Base-by-base conservation (phyloP, 2,888 invertebrate genomes). In the Trichacis sp. region DNA sequence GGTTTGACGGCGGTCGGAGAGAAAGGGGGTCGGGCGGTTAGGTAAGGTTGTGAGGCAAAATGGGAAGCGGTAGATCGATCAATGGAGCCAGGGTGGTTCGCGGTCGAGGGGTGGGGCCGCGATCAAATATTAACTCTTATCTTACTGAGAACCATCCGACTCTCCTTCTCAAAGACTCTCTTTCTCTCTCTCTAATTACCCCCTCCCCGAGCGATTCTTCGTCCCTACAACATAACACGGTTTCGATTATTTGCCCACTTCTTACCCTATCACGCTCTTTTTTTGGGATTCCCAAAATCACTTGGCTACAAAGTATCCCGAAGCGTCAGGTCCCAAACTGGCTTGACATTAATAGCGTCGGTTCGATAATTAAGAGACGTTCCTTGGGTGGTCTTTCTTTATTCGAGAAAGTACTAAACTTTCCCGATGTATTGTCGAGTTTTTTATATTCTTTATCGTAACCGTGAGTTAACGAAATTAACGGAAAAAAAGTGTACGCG, bases 101-200 rank as follows among this genome's bases (percentile, higher is more conserved):
- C 73, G 76, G 72, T 64, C 74, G 75, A 76, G 76, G 62, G 79
- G 77, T 73, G 77, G 77, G 75, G 73, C 72, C 75, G 72, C 81
- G 81, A 81, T 81, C 81, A 82, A 81, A 81, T 81, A 81, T 81
- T 81, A 81, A 81, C 81, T 80, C 80, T 81, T 81, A 80, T 82
- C 80, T 80, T 77, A 78, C 75, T 75, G 74, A 74, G 75, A 77
- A 77, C 73, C 62, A 68, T 64, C 66, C 64, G n/a, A 52, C 55
- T 64, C 50, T 68, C 56, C 56, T 55, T 58, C 69, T 57, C 69
- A 72, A 62, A 61, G 73, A 73, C 57, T 45, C 70, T 63, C 73
- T 72, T 64, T 63, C 73, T 75, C 46, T 46, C 29, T 24, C 11
- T 46, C 77, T 77, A 78, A 78, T 80, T 79, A 78, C 73, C 77